Percentiles rank a stretch among this genome's conserved stretches.
These are phyloP conservation scores for Uloborus diversus DNA, from an alignment of 1,140 invertebrate genomes.

Conservation along the genomic window DNA sequence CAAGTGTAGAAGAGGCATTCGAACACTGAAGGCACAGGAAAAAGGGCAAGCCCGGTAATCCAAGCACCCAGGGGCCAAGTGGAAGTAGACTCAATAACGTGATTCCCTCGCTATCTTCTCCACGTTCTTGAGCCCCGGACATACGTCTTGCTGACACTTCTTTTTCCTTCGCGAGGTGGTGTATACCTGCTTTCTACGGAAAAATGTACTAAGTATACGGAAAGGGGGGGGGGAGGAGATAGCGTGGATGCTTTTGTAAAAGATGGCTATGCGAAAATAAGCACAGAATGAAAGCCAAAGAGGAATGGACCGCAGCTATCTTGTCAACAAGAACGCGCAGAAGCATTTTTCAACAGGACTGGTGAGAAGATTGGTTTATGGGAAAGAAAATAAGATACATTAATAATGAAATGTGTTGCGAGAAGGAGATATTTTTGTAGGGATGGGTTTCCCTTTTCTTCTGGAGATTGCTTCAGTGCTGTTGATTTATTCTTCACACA, in stretches of 20 bases:
- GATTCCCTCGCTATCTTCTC: constrained; percentile 22
- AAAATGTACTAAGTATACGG: neutral
- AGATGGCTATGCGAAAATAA: constrained; percentile 7
- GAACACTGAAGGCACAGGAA: too few species aligned
- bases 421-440: too few species aligned
- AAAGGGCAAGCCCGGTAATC: constrained; percentile 17
- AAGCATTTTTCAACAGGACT: constrained; percentile 27
- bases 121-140: constrained; percentile 23
- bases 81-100: constrained; percentile 43
- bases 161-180: neutral
- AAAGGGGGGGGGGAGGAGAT: neutral
- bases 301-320: constrained; percentile 24
- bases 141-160: constrained; percentile 51
- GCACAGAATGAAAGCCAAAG: neutral
- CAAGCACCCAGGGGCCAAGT: constrained; percentile 32
- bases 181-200: neutral
- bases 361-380: neutral
- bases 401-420: constrained; percentile 25
- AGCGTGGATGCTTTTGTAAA: constrained; percentile 3
- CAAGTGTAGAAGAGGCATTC: too few species aligned
- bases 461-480: too few species aligned
- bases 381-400: constrained; percentile 13
- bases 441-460: too few species aligned
- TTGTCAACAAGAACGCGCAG: constrained; percentile 10
- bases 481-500: too few species aligned